A percentile compares a stretch with the other conserved stretches of the same genome.
Evolutionary conservation across 2,113 vertebrate species (phyloP).

Genomic region (Rhinolophus ferrumequinum): DNA sequence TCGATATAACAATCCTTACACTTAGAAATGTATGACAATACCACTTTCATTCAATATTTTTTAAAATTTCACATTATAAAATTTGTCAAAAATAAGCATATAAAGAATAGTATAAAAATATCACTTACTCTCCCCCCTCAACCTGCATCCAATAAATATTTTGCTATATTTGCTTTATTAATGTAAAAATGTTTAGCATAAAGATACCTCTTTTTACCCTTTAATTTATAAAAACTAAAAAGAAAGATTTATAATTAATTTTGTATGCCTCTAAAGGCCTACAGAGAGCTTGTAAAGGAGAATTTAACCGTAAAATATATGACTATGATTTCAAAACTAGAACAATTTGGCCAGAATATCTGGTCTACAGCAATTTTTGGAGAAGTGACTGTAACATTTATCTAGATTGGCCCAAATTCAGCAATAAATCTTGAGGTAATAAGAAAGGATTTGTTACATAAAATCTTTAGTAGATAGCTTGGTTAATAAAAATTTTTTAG

Average conservation of each 20-base stretch:
- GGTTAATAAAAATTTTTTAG: conserved; percentile 31
- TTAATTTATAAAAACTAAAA: conserved; percentile 32
- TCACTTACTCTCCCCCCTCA: background rate
- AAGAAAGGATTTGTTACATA: background rate
- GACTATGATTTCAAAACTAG: background rate
- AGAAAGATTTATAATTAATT: conserved; percentile 54
- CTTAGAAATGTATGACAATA: background rate
- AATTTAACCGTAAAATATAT: conserved; percentile 31
- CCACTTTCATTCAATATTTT: background rate
- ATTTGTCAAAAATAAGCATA: conserved; percentile 13
- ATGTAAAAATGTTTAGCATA: conserved; percentile 17
- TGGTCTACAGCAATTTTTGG: conserved; percentile 5
- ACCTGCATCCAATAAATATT: background rate
- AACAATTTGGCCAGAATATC: conserved; percentile 19
- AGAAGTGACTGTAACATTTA: conserved; percentile 33
- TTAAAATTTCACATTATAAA: background rate
- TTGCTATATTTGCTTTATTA: conserved; percentile 35
- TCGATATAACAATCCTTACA: background rate
- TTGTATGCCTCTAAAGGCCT: background rate
- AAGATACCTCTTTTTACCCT: background rate
- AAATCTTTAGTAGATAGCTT: conserved; percentile 8
- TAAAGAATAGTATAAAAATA: background rate
- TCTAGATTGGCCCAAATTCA: conserved; percentile 39
- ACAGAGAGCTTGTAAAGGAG: background rate
- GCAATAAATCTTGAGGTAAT: conserved; percentile 48